Percentiles rank a stretch among this genome's conserved stretches.
These are phyloP conservation scores for Holotrichia oblita DNA, from an alignment of 1,140 invertebrate genomes.

Conservation along the genomic window DNA sequence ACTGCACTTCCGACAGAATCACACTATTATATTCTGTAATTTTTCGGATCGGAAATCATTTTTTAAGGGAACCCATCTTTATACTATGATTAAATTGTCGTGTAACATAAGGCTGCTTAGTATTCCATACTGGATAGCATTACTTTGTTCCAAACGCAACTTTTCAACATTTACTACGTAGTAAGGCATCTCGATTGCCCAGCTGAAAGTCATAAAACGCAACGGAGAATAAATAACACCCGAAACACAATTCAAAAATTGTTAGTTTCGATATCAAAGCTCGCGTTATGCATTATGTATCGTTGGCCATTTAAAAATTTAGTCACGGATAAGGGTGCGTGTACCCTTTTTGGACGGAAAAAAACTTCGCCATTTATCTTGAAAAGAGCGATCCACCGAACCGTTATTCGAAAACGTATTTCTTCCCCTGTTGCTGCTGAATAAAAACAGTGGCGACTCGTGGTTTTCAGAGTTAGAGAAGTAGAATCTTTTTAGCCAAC, in stretches of 20 bases:
- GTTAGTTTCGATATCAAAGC: slow-evolving; percentile 17
- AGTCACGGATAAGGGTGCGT: not conserved
- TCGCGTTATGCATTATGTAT: slow-evolving; percentile 3
- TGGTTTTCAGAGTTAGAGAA: too few species aligned
- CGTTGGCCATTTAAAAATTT: slow-evolving; percentile 21
- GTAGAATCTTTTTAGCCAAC: too few species aligned
- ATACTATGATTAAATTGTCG: too few species aligned
- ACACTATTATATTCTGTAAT: too few species aligned
- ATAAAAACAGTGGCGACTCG: too few species aligned
- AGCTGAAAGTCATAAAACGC: not conserved
- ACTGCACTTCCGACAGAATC: too few species aligned
- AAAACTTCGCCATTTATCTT: slow-evolving; percentile 12
- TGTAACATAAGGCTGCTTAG: not conserved
- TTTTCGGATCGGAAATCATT: not conserved
- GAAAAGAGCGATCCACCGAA: not conserved
- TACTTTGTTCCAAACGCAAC: not conserved
- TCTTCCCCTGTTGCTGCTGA: not conserved
- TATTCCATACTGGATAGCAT: not conserved
- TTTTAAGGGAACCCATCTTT: too few species aligned
- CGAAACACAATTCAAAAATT: slow-evolving; percentile 21
- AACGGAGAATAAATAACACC: not conserved
- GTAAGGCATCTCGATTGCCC: not conserved
- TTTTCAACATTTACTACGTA: not conserved
- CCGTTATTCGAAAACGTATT: slow-evolving; percentile 7
- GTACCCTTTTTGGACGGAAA: not conserved